These are phyloP conservation scores for Paraescarpia echinospica DNA, from an alignment of 1,140 invertebrate genomes.

Conservation along the genomic window DNA sequence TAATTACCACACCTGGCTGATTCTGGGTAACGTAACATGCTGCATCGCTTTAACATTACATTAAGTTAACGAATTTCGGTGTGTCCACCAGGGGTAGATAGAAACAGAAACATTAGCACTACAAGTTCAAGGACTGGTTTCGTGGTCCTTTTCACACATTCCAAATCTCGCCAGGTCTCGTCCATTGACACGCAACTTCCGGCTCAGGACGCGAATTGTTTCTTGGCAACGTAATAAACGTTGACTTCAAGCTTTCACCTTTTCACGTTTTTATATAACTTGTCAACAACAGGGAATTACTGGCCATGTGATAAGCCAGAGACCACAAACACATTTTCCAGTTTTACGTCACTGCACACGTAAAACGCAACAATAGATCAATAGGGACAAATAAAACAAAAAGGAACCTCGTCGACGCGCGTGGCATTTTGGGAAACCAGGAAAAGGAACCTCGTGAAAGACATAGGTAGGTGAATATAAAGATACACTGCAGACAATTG, in stretches of 20 bases:
- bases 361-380: background rate
- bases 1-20: too few relatives aligned
- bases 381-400: background rate
- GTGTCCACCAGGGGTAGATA: too few relatives aligned
- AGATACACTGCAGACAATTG: background rate
- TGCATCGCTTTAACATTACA: too few relatives aligned
- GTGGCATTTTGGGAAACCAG: background rate
- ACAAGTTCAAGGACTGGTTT: background rate
- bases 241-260: background rate
- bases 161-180: background rate
- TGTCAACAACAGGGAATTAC: background rate
- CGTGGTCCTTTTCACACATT: background rate
- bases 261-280: background rate
- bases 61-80: too few relatives aligned
- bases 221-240: background rate
- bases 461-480: background rate
- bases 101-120: too few relatives aligned
- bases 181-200: background rate
- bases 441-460: background rate
- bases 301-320: too few relatives aligned
- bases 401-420: background rate
- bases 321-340: too few relatives aligned
- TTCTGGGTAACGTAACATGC: too few relatives aligned
- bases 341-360: too few relatives aligned
- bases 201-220: background rate